Evolutionary conservation across 2,797 vertebrate species (phyloP), one percentile per base, ranked within the genome.

Genomic region (Triplophysa bombifrons): DNA sequence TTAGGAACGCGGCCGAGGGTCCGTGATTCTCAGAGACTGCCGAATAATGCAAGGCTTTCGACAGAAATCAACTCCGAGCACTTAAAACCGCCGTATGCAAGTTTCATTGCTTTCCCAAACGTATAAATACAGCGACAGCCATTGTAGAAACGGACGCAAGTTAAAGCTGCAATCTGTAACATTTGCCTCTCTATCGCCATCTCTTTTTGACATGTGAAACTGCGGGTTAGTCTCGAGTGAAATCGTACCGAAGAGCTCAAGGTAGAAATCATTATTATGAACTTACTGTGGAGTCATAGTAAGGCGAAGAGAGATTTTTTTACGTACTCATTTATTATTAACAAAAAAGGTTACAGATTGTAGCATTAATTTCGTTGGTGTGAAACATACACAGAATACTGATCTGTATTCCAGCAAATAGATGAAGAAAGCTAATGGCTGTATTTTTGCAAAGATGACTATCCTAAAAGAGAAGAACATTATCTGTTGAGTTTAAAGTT

Each of bases 71-170:
- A 78, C 61, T 48, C 61, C 6, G 74, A 85, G 82, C 84, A 84
- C 75, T 84, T 86, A 78, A 55, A 84, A 66, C 69, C 27, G 53
- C 30, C 34, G 76, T 80, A 80, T 84, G 84, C 82, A 74, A 74
- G 82, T 56, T 46, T 81, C 55, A 56, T 16, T 22, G 50, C 70
- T 68, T 76, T 74, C 68, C 71, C 48, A 51, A 56, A 53, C 38
- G 72, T 67, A 74, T 48, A 60, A 81, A 83, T 17, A 64, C 66
- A 63, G 61, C 30, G 41, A 48, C 69, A 19, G 68, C 56, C 68
- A 51, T 41, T 58, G 38, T 34, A 64, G 53, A 51, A 68, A 20
- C 34, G 5, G 68, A 46, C 70, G 44, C 27, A 63, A 27, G 30
- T 11, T 63, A 41, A 41, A 41, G 41, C 9, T 41, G 10, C 41